Conservation (phyloP, 1,140 invertebrate genomes). For the Pseudomyrmex flavicornis region DNA sequence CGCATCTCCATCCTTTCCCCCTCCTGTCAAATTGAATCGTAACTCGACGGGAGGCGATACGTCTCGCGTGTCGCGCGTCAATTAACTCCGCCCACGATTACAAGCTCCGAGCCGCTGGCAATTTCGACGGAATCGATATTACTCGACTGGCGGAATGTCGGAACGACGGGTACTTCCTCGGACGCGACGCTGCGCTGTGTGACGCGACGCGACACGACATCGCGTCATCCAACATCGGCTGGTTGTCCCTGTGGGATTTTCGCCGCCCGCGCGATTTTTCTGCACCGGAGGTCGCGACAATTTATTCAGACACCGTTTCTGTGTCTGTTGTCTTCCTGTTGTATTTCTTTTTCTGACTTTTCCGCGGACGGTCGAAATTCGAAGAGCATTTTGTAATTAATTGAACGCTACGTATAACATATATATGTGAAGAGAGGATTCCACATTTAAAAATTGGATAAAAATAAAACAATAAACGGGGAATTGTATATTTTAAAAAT, state of each 20-base stretch:
- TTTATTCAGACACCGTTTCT: constrained; percentile 14
- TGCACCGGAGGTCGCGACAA: constrained; percentile 4
- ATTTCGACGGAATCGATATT: constrained; percentile 60
- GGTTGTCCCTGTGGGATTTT: constrained; percentile 42
- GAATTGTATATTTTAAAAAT: not conserved
- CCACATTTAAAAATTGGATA: too few relatives aligned
- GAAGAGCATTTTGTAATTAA: too few relatives aligned
- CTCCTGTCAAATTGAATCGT: constrained; percentile 54
- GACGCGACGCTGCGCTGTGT: constrained; percentile 35
- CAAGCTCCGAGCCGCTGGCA: constrained; percentile 50
- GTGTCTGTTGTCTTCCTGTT: not conserved
- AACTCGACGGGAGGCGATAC: constrained; percentile 54
- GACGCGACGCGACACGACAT: constrained; percentile 39
- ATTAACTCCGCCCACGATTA: constrained; percentile 62
- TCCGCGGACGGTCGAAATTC: not conserved
- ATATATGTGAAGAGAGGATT: too few relatives aligned
- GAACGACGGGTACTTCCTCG: constrained; percentile 32
- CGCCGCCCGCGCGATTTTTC: not conserved
- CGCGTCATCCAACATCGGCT: constrained; percentile 48
- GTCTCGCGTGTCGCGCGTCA: constrained; percentile 59
- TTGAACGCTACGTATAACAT: not conserved
- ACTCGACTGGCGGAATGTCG: constrained; percentile 59
- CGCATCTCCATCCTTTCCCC: too few relatives aligned
- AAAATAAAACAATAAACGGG: too few relatives aligned
- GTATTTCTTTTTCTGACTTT: not conserved